A percentile compares a stretch with the other conserved stretches of the same genome.
Evolutionary conservation across 1,140 invertebrate genomes (phyloP).

Genomic region (Tetragnatha versicolor): DNA sequence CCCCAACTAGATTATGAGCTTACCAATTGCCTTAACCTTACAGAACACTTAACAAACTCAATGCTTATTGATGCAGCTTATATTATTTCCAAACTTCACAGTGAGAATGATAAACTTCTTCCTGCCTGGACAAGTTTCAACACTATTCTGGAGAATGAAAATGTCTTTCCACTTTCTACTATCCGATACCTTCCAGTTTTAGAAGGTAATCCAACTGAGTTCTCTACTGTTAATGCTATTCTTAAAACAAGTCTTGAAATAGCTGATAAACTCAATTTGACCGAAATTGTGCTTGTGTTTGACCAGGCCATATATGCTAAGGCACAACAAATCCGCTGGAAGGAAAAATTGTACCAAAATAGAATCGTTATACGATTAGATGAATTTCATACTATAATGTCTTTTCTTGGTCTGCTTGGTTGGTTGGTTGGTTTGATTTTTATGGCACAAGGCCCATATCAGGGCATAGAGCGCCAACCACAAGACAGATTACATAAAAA

Average conservation of each 20-base stretch:
- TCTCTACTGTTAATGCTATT: slow-evolving; percentile 48
- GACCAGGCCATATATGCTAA: slow-evolving; percentile 54
- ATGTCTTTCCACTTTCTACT: neutral
- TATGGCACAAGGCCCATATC: too few relatives aligned
- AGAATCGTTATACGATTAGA: slow-evolving; percentile 55
- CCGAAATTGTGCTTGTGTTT: slow-evolving; percentile 3
- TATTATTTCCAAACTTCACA: slow-evolving; percentile 3
- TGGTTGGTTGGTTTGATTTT: too few relatives aligned
- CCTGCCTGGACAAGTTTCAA: slow-evolving; percentile 33
- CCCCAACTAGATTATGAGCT: neutral
- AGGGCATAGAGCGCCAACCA: too few relatives aligned
- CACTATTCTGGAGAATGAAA: neutral
- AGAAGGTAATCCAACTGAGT: slow-evolving; percentile 45
- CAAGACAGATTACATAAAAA: too few relatives aligned
- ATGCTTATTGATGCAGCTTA: neutral
- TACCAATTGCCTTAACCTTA: neutral
- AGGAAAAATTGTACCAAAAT: slow-evolving; percentile 19
- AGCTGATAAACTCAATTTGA: neutral
- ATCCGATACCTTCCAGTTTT: slow-evolving; percentile 29
- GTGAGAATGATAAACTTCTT: neutral
- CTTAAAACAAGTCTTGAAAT: slow-evolving; percentile 23
- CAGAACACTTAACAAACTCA: neutral
- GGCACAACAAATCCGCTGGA: slow-evolving; percentile 30
- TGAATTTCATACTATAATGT: slow-evolving; percentile 55
- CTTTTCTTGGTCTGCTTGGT: slow-evolving; percentile 56